Evolutionary conservation across 2,797 vertebrate genomes (phyloP).

Genomic region (Oryzias sinensis): DNA sequence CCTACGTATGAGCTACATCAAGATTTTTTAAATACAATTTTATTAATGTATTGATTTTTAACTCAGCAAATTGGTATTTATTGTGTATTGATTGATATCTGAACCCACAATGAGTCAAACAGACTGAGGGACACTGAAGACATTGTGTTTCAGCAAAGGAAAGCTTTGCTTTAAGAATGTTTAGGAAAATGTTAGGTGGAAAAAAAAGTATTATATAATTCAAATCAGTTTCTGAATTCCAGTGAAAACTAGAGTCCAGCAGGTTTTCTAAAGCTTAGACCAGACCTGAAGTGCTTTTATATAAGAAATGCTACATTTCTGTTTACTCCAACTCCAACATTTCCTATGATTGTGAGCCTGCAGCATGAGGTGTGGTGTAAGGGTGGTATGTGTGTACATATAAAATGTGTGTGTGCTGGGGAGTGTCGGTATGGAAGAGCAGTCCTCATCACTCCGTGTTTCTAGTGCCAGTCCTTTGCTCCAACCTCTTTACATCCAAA

Average conservation of each 20-base stretch:
- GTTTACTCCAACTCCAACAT: conserved; percentile 62
- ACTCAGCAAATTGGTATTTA: background rate
- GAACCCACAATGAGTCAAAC: conserved; percentile 33
- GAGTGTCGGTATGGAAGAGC: conserved; percentile 71
- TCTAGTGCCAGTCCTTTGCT: conserved; percentile 64
- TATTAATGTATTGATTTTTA: conserved; percentile 9
- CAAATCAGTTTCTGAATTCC: no score
- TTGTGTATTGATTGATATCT: conserved; percentile 38
- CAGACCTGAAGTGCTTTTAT: conserved; percentile 19
- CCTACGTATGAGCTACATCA: conserved; percentile 69
- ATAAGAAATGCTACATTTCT: conserved; percentile 41
- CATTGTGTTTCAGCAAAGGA: no score
- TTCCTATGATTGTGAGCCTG: conserved; percentile 62
- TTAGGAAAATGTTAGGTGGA: no score
- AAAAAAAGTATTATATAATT: no score
- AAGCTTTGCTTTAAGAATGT: no score
- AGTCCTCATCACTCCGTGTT: conserved; percentile 68
- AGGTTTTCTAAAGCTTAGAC: background rate
- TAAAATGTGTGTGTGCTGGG: background rate
- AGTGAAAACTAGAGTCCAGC: no score
- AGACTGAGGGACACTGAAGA: no score
- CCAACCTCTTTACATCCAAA: conserved; percentile 55
- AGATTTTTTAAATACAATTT: conserved; percentile 55
- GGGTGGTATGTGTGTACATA: conserved; percentile 4
- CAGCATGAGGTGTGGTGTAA: conserved; percentile 62